Evolutionary conservation across 2,113 vertebrate genomes (phyloP).

Genomic region (Felis catus): F.catus_Fca126_mat1.0 CM031420.1:95523501-95524000

Average conservation of each 20-base stretch:
- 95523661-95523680: neutral
- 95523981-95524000: no score
- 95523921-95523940: no score
- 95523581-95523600: neutral
- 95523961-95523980: no score
- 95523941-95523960: no score
- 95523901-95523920: no score
- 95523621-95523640: neutral
- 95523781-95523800: neutral
- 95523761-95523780: neutral
- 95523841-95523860: no score
- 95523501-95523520: neutral
- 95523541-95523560: neutral
- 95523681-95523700: neutral
- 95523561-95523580: neutral
- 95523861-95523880: no score
- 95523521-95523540: neutral
- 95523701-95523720: neutral
- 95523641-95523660: conserved; percentile 14
- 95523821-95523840: no score
- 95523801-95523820: no score
- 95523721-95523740: neutral
- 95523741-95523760: neutral
- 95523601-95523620: neutral
- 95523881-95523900: no score